Evolutionary conservation across 2,797 vertebrate genomes (phyloP).

Genomic region (Halcyon leucocephala): DNA sequence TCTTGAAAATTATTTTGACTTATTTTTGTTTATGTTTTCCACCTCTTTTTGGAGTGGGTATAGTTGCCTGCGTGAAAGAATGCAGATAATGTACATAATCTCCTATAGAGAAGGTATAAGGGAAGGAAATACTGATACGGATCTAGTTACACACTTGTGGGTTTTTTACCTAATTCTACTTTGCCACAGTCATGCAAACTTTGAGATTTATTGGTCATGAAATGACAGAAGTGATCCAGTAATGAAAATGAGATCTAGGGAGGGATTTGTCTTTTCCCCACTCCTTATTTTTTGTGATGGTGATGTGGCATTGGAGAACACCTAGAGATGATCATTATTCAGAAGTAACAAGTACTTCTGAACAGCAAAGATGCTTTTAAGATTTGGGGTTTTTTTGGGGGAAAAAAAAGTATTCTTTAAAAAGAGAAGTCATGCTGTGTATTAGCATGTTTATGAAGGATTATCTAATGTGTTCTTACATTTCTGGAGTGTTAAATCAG

Average conservation of each 20-base stretch:
- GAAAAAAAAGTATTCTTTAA: neutral
- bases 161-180: neutral
- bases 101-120: neutral
- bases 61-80: neutral
- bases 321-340: neutral
- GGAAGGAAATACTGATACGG: neutral
- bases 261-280: neutral
- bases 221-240: neutral
- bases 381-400: neutral
- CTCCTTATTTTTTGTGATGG: neutral
- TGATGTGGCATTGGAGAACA: neutral
- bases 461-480: neutral
- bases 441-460: neutral
- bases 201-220: neutral
- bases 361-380: neutral
- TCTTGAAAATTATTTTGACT: neutral
- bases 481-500: neutral
- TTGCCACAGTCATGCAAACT: neutral
- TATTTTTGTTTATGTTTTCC: neutral
- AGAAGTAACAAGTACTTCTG: neutral
- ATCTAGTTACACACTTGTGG: neutral
- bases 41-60: neutral
- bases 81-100: fast-evolving
- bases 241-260: neutral
- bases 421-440: neutral